Evolutionary conservation across 2,888 invertebrate species (phyloP).

Genomic region (Acheta domesticus): DNA sequence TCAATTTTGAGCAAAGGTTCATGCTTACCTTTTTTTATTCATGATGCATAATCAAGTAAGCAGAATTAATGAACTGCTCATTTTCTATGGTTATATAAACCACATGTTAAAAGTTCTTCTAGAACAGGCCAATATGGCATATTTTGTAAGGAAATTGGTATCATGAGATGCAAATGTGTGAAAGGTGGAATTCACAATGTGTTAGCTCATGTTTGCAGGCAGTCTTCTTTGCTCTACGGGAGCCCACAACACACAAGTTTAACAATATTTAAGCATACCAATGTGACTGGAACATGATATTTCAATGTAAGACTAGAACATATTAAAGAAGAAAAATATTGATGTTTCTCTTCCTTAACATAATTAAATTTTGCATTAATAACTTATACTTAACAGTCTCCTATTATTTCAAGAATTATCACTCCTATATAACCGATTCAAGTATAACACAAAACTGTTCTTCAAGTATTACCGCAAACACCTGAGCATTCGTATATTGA

Average conservation of each 20-base stretch:
- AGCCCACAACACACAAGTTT: too few relatives aligned
- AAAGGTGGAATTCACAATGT: too few relatives aligned
- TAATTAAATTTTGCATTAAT: background rate
- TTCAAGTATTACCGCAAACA: background rate
- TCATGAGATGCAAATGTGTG: too few relatives aligned
- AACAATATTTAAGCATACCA: too few relatives aligned
- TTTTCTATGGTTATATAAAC: background rate
- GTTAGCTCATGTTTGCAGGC: too few relatives aligned
- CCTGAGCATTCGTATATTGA: conserved; percentile 4
- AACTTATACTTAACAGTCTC: background rate
- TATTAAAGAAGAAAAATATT: background rate
- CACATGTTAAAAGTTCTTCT: background rate
- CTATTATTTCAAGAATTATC: too few relatives aligned
- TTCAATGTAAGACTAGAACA: background rate
- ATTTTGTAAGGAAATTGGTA: too few relatives aligned
- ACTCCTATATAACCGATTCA: background rate
- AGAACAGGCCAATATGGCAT: too few relatives aligned
- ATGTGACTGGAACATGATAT: background rate
- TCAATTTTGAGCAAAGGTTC: conserved; percentile 18
- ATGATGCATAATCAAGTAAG: background rate
- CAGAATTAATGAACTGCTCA: background rate
- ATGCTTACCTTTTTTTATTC: background rate
- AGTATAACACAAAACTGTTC: background rate
- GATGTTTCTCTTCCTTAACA: background rate
- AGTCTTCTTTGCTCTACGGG: too few relatives aligned